Percentiles rank a stretch among this genome's conserved stretches.
Evolutionary conservation across 2,113 vertebrate genomes (phyloP).

Genomic region (Picathartes gymnocephalus): DNA sequence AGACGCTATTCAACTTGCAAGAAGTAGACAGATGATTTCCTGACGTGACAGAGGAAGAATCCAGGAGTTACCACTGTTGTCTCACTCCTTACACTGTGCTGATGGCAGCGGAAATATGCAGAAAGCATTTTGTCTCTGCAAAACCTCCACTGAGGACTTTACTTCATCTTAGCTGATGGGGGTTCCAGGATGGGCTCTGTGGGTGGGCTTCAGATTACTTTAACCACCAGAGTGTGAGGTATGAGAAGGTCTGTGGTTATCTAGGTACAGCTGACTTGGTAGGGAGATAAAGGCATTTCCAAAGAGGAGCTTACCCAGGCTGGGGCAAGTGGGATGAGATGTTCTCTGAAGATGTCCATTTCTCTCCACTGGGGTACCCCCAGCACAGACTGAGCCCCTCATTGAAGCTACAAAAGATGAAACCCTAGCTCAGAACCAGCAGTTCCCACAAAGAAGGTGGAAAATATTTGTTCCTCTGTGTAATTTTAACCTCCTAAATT

Average conservation of each 20-base stretch:
- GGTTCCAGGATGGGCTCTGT: neutral
- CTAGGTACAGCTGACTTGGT: neutral
- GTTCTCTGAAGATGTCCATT: neutral
- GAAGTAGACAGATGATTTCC: neutral
- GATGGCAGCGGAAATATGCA: neutral
- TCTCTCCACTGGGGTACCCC: fast-evolving
- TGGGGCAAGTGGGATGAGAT: neutral
- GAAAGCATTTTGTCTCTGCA: neutral
- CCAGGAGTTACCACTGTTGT: neutral
- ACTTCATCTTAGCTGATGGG: neutral
- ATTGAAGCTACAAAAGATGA: neutral
- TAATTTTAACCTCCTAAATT: neutral
- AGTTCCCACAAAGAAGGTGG: neutral
- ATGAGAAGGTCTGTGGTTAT: neutral
- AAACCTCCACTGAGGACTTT: neutral
- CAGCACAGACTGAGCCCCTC: neutral
- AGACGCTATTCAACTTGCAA: neutral
- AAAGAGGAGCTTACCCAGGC: neutral
- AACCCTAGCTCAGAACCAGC: neutral
- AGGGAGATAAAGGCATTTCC: neutral
- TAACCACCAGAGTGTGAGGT: neutral
- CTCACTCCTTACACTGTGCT: neutral
- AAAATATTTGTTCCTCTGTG: neutral
- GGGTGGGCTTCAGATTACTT: neutral
- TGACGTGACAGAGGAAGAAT: neutral